These are phyloP conservation scores for Ophion costatus DNA, from an alignment of 2,888 invertebrate species.

Conservation along the genomic window DNA sequence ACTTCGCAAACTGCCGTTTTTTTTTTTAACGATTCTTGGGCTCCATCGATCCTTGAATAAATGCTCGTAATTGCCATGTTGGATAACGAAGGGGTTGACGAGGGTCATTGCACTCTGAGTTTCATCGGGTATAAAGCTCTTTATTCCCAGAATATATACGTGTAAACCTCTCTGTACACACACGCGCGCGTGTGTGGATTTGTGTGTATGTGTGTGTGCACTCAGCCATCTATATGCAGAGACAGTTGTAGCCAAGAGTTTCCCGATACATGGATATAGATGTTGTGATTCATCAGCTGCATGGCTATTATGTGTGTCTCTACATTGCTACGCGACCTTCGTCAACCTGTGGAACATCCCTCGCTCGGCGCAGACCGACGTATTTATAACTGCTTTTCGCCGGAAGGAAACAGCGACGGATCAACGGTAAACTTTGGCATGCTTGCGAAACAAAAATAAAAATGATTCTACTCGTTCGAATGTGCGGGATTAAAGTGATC, in stretches of 20 bases:
- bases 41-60: not conserved
- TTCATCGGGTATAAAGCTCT: constrained; percentile 24
- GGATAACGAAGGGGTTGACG: constrained; percentile 18
- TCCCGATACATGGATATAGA: constrained; percentile 62
- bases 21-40: not conserved
- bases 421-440: not conserved
- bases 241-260: constrained; percentile 46
- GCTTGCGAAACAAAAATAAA: too few species aligned
- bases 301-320: constrained; percentile 32
- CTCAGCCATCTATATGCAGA: not conserved
- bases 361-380: constrained; percentile 17
- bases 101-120: constrained; percentile 51
- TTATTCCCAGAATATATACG: not conserved
- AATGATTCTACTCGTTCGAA: too few species aligned
- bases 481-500: too few species aligned
- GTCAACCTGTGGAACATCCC: constrained; percentile 66
- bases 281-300: constrained; percentile 59
- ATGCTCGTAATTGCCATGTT: constrained; percentile 21
- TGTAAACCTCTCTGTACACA: too few species aligned
- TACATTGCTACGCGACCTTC: constrained; percentile 51
- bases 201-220: not conserved
- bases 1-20: not conserved
- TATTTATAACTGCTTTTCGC: constrained; percentile 15
- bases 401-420: not conserved
- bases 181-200: not conserved